Conservation (phyloP, 2,888 invertebrate genomes). For the Hololepta plana region DNA sequence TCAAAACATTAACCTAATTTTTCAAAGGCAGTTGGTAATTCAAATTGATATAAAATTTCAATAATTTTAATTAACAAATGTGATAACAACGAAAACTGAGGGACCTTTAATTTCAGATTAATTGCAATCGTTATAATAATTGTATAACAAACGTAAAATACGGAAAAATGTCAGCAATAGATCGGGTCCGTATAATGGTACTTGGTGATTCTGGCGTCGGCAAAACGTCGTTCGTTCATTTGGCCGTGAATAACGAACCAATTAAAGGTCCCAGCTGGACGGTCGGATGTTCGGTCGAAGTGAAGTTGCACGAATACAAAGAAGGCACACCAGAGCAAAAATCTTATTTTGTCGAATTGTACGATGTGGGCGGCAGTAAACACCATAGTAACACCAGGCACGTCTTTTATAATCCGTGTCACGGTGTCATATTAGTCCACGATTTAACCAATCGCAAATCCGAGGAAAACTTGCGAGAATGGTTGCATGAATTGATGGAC, state of each 20-base stretch:
- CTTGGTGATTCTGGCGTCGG: constrained; percentile 91
- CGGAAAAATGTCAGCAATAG: constrained; percentile 63
- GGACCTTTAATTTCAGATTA: too few species aligned
- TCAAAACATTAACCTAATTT: too few species aligned
- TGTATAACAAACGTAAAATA: too few species aligned
- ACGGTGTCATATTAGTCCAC: constrained; percentile 91
- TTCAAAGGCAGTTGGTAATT: too few species aligned
- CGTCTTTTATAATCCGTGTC: constrained; percentile 85
- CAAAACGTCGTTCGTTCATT: constrained; percentile 85
- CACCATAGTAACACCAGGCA: constrained; percentile 84
- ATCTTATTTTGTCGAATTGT: constrained; percentile 85
- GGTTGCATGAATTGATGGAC: constrained; percentile 80
- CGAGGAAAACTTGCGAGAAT: constrained; percentile 80
- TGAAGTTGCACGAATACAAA: constrained; percentile 86
- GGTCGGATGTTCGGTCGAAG: constrained; percentile 89
- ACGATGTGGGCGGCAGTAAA: constrained; percentile 93
- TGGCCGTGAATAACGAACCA: constrained; percentile 77
- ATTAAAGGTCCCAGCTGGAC: constrained; percentile 85
- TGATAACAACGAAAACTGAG: too few species aligned
- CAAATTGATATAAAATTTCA: too few species aligned
- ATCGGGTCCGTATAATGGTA: constrained; percentile 79
- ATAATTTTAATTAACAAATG: too few species aligned
- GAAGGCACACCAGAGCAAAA: constrained; percentile 86
- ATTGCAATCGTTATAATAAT: too few species aligned
- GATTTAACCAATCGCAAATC: constrained; percentile 94